These are phyloP conservation scores for Carterocephalus palaemon DNA, from an alignment of 2,888 invertebrate genomes.

Conservation along the genomic window DNA sequence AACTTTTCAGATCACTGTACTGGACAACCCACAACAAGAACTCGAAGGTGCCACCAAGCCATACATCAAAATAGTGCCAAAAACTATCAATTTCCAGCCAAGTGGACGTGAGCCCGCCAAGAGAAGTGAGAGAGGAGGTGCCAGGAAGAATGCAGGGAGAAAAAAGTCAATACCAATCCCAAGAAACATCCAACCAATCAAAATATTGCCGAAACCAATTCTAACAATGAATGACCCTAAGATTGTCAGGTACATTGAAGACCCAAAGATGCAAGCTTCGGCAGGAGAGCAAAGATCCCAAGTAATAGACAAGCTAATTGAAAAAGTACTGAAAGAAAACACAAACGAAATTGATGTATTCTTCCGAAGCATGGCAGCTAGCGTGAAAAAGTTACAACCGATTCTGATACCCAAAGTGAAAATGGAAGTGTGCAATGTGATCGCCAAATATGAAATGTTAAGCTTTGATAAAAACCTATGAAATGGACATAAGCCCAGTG, in stretches of 20 bases:
- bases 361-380: conserved; percentile 73
- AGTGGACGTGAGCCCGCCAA: conserved; percentile 46
- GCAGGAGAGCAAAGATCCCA: conserved; percentile 51
- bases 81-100: conserved; percentile 45
- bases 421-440: conserved; percentile 75
- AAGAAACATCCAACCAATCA: conserved; percentile 58
- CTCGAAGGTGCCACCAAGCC: conserved; percentile 37
- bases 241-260: conserved; percentile 59
- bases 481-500: conserved; percentile 4
- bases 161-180: conserved; percentile 56
- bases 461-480: conserved; percentile 58
- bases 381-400: conserved; percentile 71
- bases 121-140: conserved; percentile 39
- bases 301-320: conserved; percentile 65
- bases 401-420: conserved; percentile 73
- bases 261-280: conserved; percentile 45
- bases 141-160: conserved; percentile 53
- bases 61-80: conserved; percentile 39
- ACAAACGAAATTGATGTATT: conserved; percentile 74
- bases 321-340: conserved; percentile 66
- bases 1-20: conserved; percentile 65
- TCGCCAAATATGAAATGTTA: conserved; percentile 75
- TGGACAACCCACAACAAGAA: conserved; percentile 54
- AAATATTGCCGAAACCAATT: conserved; percentile 69
- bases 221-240: conserved; percentile 55